Base-by-base conservation (phyloP, 2,113 vertebrate genomes). In the Sphaerodactylus townsendi region DNA sequence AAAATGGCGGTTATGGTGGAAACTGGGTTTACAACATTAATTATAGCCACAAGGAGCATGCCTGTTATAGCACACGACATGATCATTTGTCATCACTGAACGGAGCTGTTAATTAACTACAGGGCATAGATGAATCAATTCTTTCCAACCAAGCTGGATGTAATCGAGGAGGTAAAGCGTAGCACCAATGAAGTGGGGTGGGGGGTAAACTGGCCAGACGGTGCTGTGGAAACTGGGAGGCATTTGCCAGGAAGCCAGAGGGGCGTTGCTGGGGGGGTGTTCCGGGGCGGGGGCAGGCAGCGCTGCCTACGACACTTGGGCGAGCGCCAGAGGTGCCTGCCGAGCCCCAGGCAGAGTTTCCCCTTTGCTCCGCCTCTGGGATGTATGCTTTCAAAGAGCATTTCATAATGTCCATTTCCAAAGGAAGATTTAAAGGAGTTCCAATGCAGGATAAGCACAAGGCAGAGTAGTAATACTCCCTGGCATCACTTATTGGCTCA, bases 91-190 rank as follows among this genome's bases (percentile, higher is more conserved):
- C 92, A 91, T 79, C 88, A 46, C 92, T 89, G 92, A 91, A 91
- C 86, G 89, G 88, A 92, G 83, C 68, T 50, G 83, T 89, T 94
- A 93, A 95, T 92, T 93, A 93, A 92, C 70, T 93, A 78, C 79
- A 90, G n/a, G 4, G 66, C 88, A 85, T 44, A 66, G 0, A 28
- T 85, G 78, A 88, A 81, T 91, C 85, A 66, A 9, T 81, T 91
- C 83, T 79, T 93, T 82, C 88, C 77, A 87, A 73, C 70, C 86
- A 81, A 84, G 77, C 76, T 86, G 86, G 33, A 44, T n/a, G n/a
- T n/a, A n/a, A n/a, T n/a, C n/a, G n/a, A n/a, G n/a, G n/a, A n/a
- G n/a, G n/a, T n/a, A n/a, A n/a, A n/a, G n/a, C n/a, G n/a, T n/a
- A n/a, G n/a, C n/a, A n/a, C n/a, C n/a, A n/a, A n/a, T n/a, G n/a